Percentiles rank a stretch among this genome's conserved stretches.
phyloP scores from a whole-genome alignment of 2,797 vertebrate genomes.

The Pitangus sulphuratus region DNA sequence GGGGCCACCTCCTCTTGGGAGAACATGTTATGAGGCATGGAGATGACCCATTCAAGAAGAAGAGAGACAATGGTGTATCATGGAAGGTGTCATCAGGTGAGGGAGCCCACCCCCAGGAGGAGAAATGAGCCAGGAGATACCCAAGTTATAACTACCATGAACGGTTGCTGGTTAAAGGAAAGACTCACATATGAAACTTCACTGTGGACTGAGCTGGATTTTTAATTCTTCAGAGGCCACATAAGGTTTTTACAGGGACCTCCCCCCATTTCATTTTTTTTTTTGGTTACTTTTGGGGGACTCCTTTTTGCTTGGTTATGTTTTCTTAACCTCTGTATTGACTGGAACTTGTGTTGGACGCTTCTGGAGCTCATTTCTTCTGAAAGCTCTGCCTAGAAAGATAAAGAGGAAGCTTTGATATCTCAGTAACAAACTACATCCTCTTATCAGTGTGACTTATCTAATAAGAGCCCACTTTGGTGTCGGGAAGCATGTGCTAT shows the following conservation, averaged over 20 bases:
- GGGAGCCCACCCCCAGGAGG: background rate
- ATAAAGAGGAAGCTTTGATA: background rate
- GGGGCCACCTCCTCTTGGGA: background rate
- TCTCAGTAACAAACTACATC: background rate
- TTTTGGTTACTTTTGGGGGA: background rate
- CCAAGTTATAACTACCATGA: background rate
- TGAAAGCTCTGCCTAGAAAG: background rate
- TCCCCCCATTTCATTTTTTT: background rate
- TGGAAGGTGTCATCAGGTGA: rapidly evolving
- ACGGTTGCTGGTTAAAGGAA: background rate
- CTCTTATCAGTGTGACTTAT: background rate
- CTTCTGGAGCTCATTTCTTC: background rate
- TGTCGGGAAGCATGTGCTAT: background rate
- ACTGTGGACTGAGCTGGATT: background rate
- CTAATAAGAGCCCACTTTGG: background rate
- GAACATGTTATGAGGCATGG: rapidly evolving
- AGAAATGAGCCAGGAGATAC: background rate
- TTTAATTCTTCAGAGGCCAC: background rate
- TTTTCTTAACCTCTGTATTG: rapidly evolving
- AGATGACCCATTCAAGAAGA: background rate
- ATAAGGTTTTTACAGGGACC: background rate
- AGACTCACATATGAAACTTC: background rate
- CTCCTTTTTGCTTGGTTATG: background rate
- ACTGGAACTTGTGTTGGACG: background rate
- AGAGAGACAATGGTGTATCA: too few species aligned